These are phyloP conservation scores for Orestias chungarensis DNA, from an alignment of 2,797 vertebrate genomes.

Conservation along the genomic window DNA sequence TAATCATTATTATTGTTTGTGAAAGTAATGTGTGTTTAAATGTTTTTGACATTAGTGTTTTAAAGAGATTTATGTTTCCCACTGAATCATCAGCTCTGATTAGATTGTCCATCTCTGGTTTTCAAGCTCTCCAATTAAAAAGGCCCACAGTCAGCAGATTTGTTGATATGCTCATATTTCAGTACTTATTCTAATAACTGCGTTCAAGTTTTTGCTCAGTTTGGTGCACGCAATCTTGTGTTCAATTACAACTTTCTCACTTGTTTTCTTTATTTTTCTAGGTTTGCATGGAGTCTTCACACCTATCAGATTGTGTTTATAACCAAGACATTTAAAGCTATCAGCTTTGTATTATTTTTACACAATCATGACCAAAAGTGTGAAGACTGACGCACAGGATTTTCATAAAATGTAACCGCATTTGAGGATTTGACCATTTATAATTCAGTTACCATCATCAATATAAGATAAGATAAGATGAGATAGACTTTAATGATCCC, in stretches of 20 bases:
- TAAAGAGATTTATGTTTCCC: neutral
- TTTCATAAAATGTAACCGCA: neutral
- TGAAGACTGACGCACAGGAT: no score
- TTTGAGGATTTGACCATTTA: neutral
- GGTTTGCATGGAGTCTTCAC: neutral
- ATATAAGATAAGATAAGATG: no score
- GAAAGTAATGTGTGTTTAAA: neutral
- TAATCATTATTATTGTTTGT: no score
- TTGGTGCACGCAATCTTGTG: neutral
- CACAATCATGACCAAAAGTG: neutral
- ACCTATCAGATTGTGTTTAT: no score
- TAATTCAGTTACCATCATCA: neutral
- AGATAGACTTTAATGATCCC: no score
- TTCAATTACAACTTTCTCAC: neutral
- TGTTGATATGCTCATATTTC: no score
- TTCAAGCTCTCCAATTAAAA: neutral
- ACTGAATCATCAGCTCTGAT: neutral
- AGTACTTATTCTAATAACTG: neutral
- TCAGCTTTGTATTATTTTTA: neutral
- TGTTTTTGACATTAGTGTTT: neutral
- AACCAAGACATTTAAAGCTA: no score
- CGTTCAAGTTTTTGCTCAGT: neutral
- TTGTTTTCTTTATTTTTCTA: neutral
- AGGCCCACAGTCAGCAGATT: neutral
- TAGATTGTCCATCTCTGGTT: neutral